Evolutionary conservation across 2,113 vertebrate genomes (phyloP), one percentile per base, ranked within the genome.

Genomic region (Mastomys coucha): DNA sequence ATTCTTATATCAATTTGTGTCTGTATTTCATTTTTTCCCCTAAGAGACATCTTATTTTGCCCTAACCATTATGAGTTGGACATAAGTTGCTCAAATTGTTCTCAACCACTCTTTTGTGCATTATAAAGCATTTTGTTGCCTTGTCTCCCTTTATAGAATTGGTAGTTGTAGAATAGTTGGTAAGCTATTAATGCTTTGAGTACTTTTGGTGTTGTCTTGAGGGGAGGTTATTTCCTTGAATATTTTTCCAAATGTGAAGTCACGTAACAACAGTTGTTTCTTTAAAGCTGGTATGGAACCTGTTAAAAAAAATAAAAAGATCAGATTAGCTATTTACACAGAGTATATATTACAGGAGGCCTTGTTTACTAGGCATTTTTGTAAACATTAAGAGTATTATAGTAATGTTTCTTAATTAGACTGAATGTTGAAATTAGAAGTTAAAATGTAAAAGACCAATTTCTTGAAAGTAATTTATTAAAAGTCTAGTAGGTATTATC

Each of bases 391-490:
- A 39, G 58, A 76, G 28, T 93, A 45, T 49, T 53, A 63, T 89
- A 80, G n/a, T 36, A 91, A n/a, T 92, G 91, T 94, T 96, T 95
- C 69, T 92, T 82, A 91, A 88, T 90, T 94, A 89, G 51, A 92
- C 67, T 89, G 58, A 94, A 84, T 75, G 17, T 91, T 86, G 56
- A 70, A 51, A 22, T 96, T 87, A 87, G 39, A 69, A 76, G 26
- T 42, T 92, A 92, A 89, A 73, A 80, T 96, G 91, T 95, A 31
- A 95, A 91, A 88, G 88, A 28, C 49, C 70, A 70, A 51, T 93
- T 91, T 63, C 67, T 94, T 96, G 39, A 96, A 95, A 94, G 77
- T 69, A 7, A 76, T 77, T 82, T 91, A 75, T 88, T 89, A 39
- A 78, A 92, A 89, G 60, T 85, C 36, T 85, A 88, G 45, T 91